Evolutionary conservation across 2,113 vertebrate genomes (phyloP).

Genomic region (Mobula hypostoma): DNA sequence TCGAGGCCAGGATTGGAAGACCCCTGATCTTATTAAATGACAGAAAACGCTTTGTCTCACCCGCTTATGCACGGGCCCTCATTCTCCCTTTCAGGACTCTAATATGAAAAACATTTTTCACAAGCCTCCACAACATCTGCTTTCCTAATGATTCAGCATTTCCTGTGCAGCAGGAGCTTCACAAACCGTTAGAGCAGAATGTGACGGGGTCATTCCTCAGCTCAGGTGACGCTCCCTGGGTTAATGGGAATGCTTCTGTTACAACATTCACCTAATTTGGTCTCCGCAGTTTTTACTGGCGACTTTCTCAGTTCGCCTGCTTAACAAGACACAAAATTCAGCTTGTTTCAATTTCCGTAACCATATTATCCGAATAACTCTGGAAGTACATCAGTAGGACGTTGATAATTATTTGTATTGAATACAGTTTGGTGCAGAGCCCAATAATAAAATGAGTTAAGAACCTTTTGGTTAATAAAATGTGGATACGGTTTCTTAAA

Average conservation of each 20-base stretch:
- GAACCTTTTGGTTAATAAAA: not conserved
- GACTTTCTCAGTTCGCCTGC: not conserved
- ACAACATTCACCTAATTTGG: not conserved
- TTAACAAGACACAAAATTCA: not conserved
- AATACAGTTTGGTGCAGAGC: not conserved
- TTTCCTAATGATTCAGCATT: not conserved
- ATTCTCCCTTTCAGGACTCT: not conserved
- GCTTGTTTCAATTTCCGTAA: not conserved
- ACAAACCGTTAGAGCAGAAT: not conserved
- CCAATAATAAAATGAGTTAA: not conserved
- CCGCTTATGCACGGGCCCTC: no score
- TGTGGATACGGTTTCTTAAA: not conserved
- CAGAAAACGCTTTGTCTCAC: no score
- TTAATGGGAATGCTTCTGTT: not conserved
- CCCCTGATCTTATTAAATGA: no score
- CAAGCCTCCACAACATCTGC: not conserved
- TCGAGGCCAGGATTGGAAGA: no score
- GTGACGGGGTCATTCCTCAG: not conserved
- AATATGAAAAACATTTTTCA: not conserved
- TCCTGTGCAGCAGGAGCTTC: not conserved
- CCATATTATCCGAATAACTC: not conserved
- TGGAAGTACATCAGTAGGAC: no score
- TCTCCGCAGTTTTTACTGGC: not conserved
- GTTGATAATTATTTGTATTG: no score
- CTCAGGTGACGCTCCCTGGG: not conserved